A percentile compares a stretch with the other conserved stretches of the same genome.
These are phyloP conservation scores for Potamarius usumacintae DNA, from an alignment of 2,113 vertebrate genomes.

Conservation along the genomic window DNA sequence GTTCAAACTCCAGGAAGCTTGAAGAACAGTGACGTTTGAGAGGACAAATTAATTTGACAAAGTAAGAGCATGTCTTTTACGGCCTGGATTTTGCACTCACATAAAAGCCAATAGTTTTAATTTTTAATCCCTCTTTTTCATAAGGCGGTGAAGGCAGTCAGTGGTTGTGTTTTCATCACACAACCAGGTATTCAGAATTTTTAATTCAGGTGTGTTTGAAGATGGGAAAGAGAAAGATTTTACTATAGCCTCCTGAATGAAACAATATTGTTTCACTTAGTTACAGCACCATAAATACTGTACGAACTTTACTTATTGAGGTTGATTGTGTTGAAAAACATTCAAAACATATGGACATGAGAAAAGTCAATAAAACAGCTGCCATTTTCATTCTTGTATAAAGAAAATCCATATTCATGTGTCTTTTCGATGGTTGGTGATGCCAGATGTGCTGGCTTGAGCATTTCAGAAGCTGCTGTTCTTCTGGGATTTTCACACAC, in stretches of 20 bases:
- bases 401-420: no score
- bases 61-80: neutral
- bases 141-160: neutral
- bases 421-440: no score
- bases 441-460: no score
- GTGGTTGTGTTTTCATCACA: neutral
- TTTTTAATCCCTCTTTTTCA: conserved; percentile 4
- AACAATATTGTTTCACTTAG: neutral
- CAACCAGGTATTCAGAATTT: neutral
- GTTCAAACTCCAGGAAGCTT: neutral
- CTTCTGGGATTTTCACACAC: no score
- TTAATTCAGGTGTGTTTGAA: neutral
- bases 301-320: no score
- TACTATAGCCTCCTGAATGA: neutral
- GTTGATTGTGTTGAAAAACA: no score
- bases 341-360: no score
- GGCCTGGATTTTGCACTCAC: conserved; percentile 16
- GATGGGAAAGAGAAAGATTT: neutral
- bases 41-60: conserved; percentile 8
- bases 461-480: no score
- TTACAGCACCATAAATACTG: no score
- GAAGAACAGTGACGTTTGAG: neutral
- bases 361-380: no score
- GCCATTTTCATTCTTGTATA: no score
- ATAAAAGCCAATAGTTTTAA: conserved; percentile 8